These are phyloP conservation scores for Orchesella flavescens DNA, from an alignment of 2,888 invertebrate genomes.

Conservation along the genomic window DNA sequence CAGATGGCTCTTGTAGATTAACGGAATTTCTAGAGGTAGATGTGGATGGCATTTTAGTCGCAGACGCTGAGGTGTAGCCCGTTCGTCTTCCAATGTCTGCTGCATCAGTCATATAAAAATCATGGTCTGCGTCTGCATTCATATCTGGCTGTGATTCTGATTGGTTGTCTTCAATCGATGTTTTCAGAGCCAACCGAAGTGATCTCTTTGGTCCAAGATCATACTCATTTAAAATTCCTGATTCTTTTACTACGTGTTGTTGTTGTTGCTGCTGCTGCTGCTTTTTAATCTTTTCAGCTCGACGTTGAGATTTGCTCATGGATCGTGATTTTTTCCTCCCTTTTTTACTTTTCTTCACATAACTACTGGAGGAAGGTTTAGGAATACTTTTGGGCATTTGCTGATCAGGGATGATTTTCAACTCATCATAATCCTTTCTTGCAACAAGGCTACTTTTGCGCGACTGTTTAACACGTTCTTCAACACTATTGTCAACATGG, in stretches of 20 bases:
- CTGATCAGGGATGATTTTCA: background rate
- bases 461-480: background rate
- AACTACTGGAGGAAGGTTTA: background rate
- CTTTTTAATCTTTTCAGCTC: constrained; percentile 6
- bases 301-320: constrained; percentile 8
- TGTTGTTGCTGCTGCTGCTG: constrained; percentile 18
- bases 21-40: background rate
- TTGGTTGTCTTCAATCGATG: constrained; percentile 39
- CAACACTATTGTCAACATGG: background rate
- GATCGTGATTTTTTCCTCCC: constrained; percentile 18
- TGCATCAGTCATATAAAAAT: background rate
- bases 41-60: background rate
- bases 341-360: constrained; percentile 15
- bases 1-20: background rate
- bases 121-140: background rate
- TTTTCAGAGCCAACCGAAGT: constrained; percentile 53
- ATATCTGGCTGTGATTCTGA: background rate
- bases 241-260: background rate
- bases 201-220: constrained; percentile 54
- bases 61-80: constrained; percentile 23
- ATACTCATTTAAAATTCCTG: constrained; percentile 3
- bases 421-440: background rate
- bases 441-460: background rate
- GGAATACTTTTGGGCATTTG: background rate
- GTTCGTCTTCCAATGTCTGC: background rate